These are phyloP conservation scores for Cranoglanis bouderius DNA, from an alignment of 2,113 vertebrate genomes.

Conservation along the genomic window DNA sequence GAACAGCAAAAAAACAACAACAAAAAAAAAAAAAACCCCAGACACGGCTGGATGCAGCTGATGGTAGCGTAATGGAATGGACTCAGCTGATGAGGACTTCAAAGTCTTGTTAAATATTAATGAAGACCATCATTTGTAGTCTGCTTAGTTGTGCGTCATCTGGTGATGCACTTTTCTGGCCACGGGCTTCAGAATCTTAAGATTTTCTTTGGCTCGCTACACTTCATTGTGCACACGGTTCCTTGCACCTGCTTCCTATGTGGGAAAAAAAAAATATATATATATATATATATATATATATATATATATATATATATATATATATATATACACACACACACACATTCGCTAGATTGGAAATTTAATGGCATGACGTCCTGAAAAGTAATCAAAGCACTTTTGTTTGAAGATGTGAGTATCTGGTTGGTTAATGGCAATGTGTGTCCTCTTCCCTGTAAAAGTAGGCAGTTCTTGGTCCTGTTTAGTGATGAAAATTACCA, in stretches of 20 bases:
- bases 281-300: too few relatives aligned
- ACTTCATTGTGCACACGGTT: background rate
- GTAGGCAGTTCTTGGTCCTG: background rate
- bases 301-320: too few relatives aligned
- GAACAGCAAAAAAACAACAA: background rate
- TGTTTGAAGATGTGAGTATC: too few relatives aligned
- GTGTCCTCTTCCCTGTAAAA: background rate
- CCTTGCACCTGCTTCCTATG: background rate
- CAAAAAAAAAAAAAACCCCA: background rate
- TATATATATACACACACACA: too few relatives aligned
- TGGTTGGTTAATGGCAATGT: too few relatives aligned
- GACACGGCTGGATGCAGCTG: too few relatives aligned
- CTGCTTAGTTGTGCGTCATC: background rate
- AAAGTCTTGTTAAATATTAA: slow-evolving; percentile 26
- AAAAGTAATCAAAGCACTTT: background rate
- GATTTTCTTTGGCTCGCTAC: background rate
- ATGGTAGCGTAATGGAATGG: background rate
- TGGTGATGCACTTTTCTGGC: background rate
- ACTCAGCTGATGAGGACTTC: background rate
- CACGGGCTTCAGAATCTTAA: background rate
- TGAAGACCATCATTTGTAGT: background rate
- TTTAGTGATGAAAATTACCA: background rate
- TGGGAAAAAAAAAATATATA: too few relatives aligned
- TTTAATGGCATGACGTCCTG: background rate
- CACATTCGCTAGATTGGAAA: too few relatives aligned